Evolutionary conservation across 2,113 vertebrate species (phyloP).

Genomic region (Sterna hirundo): DNA sequence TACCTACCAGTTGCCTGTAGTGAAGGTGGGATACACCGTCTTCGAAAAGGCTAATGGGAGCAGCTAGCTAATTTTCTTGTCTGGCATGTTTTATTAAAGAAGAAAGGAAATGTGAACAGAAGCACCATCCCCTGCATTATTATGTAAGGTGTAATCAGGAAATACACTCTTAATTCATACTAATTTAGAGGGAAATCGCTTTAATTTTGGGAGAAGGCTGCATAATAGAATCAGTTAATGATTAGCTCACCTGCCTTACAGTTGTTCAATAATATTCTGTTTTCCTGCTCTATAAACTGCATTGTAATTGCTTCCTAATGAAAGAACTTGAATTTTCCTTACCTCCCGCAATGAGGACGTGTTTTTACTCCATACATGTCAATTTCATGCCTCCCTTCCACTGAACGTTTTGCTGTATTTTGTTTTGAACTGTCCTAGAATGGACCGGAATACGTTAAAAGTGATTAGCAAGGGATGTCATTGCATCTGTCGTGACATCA

Average conservation of each 20-base stretch:
- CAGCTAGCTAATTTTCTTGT: not conserved
- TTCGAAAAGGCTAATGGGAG: not conserved
- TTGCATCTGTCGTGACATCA: not conserved
- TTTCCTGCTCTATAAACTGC: slow-evolving; percentile 1
- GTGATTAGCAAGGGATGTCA: not conserved
- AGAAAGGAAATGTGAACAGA: not conserved
- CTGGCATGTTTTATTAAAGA: not conserved
- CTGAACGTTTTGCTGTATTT: not conserved
- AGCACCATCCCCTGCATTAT: not conserved
- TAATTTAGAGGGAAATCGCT: not conserved
- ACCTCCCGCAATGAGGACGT: not conserved
- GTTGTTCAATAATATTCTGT: not conserved
- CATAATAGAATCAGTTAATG: not conserved
- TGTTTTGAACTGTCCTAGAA: not conserved
- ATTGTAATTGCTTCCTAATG: slow-evolving; percentile 11
- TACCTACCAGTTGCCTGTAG: not conserved
- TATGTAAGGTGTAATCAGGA: not conserved
- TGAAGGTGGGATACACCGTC: not conserved
- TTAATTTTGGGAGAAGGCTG: not conserved
- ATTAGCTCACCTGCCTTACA: slow-evolving; percentile 15
- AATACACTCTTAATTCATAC: not conserved
- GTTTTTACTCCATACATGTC: not conserved
- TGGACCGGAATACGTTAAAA: not conserved
- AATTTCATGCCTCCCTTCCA: not conserved
- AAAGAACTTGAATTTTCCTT: not conserved